Conservation (phyloP, 2,113 vertebrate genomes). For the Castor canadensis region DNA sequence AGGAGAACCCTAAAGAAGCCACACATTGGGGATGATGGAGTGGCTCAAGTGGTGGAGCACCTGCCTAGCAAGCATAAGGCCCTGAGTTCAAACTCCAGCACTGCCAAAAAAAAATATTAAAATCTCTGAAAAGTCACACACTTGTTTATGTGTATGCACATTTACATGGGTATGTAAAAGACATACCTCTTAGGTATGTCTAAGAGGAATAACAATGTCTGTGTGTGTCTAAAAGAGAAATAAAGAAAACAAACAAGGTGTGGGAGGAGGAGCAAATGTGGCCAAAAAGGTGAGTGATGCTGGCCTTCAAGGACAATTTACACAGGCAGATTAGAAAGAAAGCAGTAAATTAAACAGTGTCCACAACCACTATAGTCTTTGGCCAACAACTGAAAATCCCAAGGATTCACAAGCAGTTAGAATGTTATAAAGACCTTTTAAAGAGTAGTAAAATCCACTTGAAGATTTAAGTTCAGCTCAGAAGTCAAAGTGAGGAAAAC, state of each 20-base stretch:
- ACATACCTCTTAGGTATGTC: background rate
- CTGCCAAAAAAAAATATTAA: too few relatives aligned
- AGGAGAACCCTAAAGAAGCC: background rate
- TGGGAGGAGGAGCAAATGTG: background rate
- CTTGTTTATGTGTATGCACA: too few relatives aligned
- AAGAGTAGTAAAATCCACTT: background rate
- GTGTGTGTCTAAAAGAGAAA: background rate
- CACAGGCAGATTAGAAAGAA: background rate
- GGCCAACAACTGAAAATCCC: background rate
- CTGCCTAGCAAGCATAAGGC: too few relatives aligned
- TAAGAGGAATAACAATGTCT: background rate
- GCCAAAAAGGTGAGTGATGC: background rate
- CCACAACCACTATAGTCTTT: background rate
- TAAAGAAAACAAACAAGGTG: background rate
- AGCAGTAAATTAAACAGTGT: background rate
- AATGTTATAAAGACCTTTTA: background rate
- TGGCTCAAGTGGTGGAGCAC: too few relatives aligned
- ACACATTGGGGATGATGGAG: too few relatives aligned
- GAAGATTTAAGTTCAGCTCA: background rate
- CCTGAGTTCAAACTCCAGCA: too few relatives aligned
- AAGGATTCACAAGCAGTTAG: slow-evolving; percentile 6
- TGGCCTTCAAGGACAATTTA: background rate
- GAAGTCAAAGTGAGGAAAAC: background rate
- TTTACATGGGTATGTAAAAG: too few relatives aligned
- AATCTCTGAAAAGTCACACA: too few relatives aligned